Base-by-base conservation (phyloP, 2,888 invertebrate genomes). In the Leucophenga maculata region DNA sequence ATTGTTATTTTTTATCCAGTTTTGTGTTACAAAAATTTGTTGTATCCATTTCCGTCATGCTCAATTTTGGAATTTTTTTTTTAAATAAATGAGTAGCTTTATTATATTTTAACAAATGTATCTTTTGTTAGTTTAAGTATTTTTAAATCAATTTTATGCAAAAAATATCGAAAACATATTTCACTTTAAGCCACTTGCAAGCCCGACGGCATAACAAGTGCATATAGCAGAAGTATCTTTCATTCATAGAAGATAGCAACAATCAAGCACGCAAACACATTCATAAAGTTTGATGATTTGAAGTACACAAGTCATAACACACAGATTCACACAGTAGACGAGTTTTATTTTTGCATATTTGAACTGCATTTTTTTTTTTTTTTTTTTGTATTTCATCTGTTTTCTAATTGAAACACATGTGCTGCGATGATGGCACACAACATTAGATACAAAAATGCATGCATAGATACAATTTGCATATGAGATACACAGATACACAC, bases 401-500 rank as follows among this genome's bases (percentile, higher is more conserved):
- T 64, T 64, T 64, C 62, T 64, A 64, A 64, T 59, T 26, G 13
- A 26, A 59, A 59, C 59, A 64, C 62, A 64, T 64, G 62, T 57
- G 60, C 44, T 22, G 18, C 20, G 14, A n/a, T n/a, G 6, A n/a
- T n/a, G 22, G 32, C 16, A 32, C 59, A 32, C 31, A 32, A 8
- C 31, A 32, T 20, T n/a, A 54, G 16, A 54, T 20, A 54, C 54
- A 52, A 14, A 16, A 14, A 14, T 8, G 18, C 52, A 16, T 52
- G 18, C 14, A 55, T 26, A 55, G 22, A 55, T 26, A 20, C 55
- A 55, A 20, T 59, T 14, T 59, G n/a, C n/a, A 32, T n/a, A 32
- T 22, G 60, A 44, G 18, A 62, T 44, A 62, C 16, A 26, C 60
- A 32, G 39, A 60, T 39, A n/a, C 59, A 39, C 18, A 16, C 39